Percentiles rank a stretch among this genome's conserved stretches.
Conservation (phyloP, 2,113 vertebrate species). For the Callipepla squamata region DNA sequence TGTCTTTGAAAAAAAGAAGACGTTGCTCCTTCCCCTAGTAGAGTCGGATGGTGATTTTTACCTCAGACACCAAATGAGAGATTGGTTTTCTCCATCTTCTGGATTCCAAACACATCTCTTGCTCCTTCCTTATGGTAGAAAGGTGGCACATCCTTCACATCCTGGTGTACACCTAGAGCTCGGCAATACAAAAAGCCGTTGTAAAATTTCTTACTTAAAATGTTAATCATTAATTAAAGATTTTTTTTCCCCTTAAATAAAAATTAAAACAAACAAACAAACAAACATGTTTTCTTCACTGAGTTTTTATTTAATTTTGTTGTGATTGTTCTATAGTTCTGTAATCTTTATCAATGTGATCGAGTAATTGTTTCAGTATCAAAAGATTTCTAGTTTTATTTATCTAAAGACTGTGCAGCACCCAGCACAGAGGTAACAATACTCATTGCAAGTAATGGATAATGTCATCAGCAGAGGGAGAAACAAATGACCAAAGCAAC, state of each 20-base stretch:
- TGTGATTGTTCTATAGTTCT: neutral
- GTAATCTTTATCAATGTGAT: neutral
- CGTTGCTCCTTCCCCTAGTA: fast-evolving
- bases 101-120: neutral
- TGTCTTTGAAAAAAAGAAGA: neutral
- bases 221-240: neutral
- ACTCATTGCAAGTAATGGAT: neutral
- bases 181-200: neutral
- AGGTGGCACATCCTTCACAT: neutral
- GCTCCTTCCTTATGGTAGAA: too few relatives aligned
- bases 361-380: neutral
- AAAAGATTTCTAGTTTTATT: neutral
- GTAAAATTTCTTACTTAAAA: neutral
- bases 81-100: neutral
- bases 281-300: neutral
- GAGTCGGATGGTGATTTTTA: neutral
- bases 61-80: neutral
- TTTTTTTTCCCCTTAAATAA: neutral
- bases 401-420: fast-evolving
- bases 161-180: neutral
- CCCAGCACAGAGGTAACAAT: neutral
- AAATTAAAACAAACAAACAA: neutral
- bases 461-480: neutral
- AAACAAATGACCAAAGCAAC: neutral
- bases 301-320: neutral